A percentile compares a stretch with the other conserved stretches of the same genome.
Conservation (phyloP, 2,797 vertebrate species). For the Peromyscus aztecus region DNA sequence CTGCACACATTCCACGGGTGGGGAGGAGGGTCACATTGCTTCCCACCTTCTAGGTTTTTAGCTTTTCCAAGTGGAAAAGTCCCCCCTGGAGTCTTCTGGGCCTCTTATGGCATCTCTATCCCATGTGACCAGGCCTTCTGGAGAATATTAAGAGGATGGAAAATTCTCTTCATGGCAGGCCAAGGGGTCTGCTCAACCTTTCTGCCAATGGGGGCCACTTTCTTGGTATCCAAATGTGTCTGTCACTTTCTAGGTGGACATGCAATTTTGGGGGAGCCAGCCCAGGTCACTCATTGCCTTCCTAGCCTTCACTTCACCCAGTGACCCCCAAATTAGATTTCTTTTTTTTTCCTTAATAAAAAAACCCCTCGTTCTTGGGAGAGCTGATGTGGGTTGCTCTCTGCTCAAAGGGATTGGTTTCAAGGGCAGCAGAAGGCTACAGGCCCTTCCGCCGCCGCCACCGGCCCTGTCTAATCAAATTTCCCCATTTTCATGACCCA, state of each 20-base stretch:
- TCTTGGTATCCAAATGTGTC: neutral
- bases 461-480: conserved; percentile 41
- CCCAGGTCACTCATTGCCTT: neutral
- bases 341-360: neutral
- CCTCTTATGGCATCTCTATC: conserved; percentile 11
- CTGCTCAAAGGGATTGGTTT: conserved; percentile 46
- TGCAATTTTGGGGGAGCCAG: neutral
- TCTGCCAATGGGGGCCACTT: neutral
- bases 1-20: neutral
- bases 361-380: neutral
- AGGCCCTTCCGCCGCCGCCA: neutral
- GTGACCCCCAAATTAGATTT: neutral
- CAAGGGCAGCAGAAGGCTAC: conserved; percentile 27
- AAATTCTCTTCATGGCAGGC: conserved; percentile 3
- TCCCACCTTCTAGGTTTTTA: conserved; percentile 9
- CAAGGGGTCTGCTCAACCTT: neutral
- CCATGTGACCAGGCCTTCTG: conserved; percentile 22
- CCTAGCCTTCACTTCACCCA: neutral
- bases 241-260: neutral
- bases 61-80: conserved; percentile 28
- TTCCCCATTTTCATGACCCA: conserved; percentile 18
- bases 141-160: conserved; percentile 46
- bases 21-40: fast-evolving
- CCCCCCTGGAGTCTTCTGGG: neutral
- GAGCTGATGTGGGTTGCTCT: neutral